These are phyloP conservation scores for Kryptolebias ocellatus DNA, from an alignment of 2,797 vertebrate species.

Conservation along the genomic window DNA sequence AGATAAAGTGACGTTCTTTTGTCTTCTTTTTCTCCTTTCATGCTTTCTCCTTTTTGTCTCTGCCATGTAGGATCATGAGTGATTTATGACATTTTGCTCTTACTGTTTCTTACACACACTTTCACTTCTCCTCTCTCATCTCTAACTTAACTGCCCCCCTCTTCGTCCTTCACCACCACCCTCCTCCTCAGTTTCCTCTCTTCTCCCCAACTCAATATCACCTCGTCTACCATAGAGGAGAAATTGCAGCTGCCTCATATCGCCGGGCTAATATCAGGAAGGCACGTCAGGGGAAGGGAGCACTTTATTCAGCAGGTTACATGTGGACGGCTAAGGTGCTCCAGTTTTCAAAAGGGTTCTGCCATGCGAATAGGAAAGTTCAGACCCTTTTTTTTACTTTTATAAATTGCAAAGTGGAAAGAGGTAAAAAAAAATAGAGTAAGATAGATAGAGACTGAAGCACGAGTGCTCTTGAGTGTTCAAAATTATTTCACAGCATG, in stretches of 20 bases:
- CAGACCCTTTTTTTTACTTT: slow-evolving; percentile 49
- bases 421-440: slow-evolving; percentile 18
- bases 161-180: slow-evolving; percentile 24
- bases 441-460: slow-evolving; percentile 30
- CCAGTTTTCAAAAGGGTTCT: slow-evolving; percentile 64
- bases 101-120: slow-evolving; percentile 62
- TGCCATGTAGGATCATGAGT: slow-evolving; percentile 68
- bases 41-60: slow-evolving; percentile 60
- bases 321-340: slow-evolving; percentile 56
- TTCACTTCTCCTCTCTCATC: slow-evolving; percentile 58
- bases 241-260: slow-evolving; percentile 76
- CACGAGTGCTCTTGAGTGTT: slow-evolving; percentile 51
- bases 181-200: slow-evolving; percentile 73
- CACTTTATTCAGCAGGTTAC: slow-evolving; percentile 76
- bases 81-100: slow-evolving; percentile 81
- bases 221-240: slow-evolving; percentile 67
- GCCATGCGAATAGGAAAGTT: slow-evolving; percentile 66
- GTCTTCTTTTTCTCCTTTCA: slow-evolving; percentile 52
- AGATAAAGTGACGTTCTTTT: slow-evolving; percentile 72
- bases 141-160: slow-evolving; percentile 30
- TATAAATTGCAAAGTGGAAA: slow-evolving; percentile 22
- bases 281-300: slow-evolving; percentile 75
- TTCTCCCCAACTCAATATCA: slow-evolving; percentile 78
- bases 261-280: slow-evolving; percentile 75
- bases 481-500: slow-evolving; percentile 63